These are phyloP conservation scores for Drosophila merina DNA, from an alignment of 2,888 invertebrate genomes.

Conservation along the genomic window DNA sequence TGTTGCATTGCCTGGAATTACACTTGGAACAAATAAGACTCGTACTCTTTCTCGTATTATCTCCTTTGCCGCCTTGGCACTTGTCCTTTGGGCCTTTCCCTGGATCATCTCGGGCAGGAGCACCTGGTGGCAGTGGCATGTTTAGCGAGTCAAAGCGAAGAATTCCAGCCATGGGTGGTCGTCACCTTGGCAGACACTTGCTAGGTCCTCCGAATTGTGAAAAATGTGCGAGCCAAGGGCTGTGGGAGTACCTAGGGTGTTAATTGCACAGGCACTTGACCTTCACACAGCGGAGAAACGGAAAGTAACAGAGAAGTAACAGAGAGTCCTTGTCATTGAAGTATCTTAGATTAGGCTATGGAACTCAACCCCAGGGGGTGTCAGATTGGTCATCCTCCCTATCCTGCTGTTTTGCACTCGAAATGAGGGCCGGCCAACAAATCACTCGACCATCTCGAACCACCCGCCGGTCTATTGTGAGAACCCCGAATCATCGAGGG, in stretches of 20 bases:
- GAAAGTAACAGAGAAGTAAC: conserved; percentile 18
- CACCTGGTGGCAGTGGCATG: conserved; percentile 16
- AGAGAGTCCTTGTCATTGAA: conserved; percentile 54
- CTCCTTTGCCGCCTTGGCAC: not conserved
- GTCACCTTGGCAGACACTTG: conserved; percentile 52
- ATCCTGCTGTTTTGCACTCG: conserved; percentile 59
- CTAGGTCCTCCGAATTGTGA: conserved; percentile 38
- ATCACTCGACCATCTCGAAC: conserved; percentile 9
- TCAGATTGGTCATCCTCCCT: conserved; percentile 1
- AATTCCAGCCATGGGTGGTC: conserved; percentile 26
- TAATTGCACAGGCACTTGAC: conserved; percentile 44
- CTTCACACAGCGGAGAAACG: conserved; percentile 23
- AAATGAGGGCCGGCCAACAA: conserved; percentile 32
- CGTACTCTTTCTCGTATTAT: too few relatives aligned
- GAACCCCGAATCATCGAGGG: conserved; percentile 1
- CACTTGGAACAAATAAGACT: conserved; percentile 15
- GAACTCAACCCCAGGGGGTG: not conserved
- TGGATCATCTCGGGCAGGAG: conserved; percentile 10
- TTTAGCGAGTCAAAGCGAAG: conserved; percentile 26
- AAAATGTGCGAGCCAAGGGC: conserved; percentile 15
- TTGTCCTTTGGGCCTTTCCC: conserved; percentile 21
- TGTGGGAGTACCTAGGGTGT: conserved; percentile 50
- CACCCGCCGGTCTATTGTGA: conserved; percentile 57
- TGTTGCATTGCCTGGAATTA: not conserved
- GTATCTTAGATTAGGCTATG: conserved; percentile 31